Percentiles rank a stretch among this genome's conserved stretches.
Conservation (phyloP, 2,797 vertebrate genomes). For the Anomalospiza imberbis region DNA sequence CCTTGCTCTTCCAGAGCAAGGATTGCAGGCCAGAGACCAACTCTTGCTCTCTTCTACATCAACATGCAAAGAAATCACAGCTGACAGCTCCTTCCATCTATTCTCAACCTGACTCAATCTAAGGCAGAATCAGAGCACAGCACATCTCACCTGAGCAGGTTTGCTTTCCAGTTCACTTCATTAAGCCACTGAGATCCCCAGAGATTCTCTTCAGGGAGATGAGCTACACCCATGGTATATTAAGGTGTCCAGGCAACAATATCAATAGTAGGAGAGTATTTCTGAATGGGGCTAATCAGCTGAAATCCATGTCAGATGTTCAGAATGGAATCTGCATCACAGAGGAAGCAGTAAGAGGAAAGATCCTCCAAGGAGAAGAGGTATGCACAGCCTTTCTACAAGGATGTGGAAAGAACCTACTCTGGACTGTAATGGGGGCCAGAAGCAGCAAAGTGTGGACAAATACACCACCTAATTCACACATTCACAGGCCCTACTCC, state of each 20-base stretch:
- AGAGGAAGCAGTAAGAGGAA: background rate
- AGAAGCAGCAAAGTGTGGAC: slow-evolving; percentile 32
- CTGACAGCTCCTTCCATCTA: background rate
- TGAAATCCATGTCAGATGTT: background rate
- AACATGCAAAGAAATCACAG: background rate
- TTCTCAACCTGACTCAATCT: background rate
- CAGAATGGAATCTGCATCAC: slow-evolving; percentile 12
- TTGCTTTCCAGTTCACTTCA: background rate
- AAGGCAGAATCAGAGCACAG: slow-evolving; percentile 11
- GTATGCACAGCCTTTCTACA: background rate
- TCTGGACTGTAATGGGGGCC: slow-evolving; percentile 10
- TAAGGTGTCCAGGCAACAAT: background rate
- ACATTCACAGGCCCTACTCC: background rate
- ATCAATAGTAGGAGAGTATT: background rate
- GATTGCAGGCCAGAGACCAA: background rate
- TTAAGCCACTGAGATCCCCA: background rate
- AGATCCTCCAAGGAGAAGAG: background rate
- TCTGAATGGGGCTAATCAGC: background rate
- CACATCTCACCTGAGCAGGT: background rate
- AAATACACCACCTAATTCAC: slow-evolving; percentile 5
- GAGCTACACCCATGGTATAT: background rate
- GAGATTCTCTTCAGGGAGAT: background rate
- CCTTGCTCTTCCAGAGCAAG: background rate
- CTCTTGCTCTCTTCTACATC: background rate
- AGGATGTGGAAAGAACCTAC: background rate